Evolutionary conservation across 2,797 vertebrate genomes (phyloP), one percentile per base, ranked within the genome.

Genomic region (Dendrocincla fuliginosa): DNA sequence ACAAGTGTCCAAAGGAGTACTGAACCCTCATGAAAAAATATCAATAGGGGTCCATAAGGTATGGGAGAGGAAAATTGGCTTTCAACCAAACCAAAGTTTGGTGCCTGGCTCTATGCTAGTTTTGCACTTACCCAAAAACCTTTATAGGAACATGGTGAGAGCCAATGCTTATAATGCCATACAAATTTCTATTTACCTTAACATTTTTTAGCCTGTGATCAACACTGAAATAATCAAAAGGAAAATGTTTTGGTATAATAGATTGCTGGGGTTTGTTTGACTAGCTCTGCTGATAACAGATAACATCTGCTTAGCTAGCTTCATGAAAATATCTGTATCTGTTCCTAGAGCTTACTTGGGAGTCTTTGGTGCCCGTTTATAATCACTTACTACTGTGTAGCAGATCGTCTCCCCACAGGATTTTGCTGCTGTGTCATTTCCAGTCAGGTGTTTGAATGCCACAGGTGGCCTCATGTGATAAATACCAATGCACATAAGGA

Each of bases 371-470:
- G 33, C 37, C 53, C 70, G 16, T 75, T 88, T 75, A 44, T 47
- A 67, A 69, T 76, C 59, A 59, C 53, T 76, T 75, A 30, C 17
- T 55, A 15, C 27, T 32, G 35, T 25, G 30, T 33, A 83, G 57
- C 73, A 92, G 50, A 60, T n/a, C 28, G 32, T 32, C 33, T 79
- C 55, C 61, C 61, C 60, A 50, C 63, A 78, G 69, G 69, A 73
- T 79, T 91, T 87, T 83, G 71, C 42, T 87, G 53, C 74, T 64
- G 69, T 77, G 53, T 76, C 22, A 76, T 90, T 70, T 94, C 44
- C 56, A 53, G 4, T 79, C 67, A 95, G 93, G 84, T 96, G 84
- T 85, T 91, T 55, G 68, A 83, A 84, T 81, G 84, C 85, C 55
- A 44, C 84, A 91, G 42, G 73, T 69, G 84, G 82, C 47, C 64